Base-by-base conservation (phyloP, 2,113 vertebrate genomes). In the Sander lucioperca region DNA sequence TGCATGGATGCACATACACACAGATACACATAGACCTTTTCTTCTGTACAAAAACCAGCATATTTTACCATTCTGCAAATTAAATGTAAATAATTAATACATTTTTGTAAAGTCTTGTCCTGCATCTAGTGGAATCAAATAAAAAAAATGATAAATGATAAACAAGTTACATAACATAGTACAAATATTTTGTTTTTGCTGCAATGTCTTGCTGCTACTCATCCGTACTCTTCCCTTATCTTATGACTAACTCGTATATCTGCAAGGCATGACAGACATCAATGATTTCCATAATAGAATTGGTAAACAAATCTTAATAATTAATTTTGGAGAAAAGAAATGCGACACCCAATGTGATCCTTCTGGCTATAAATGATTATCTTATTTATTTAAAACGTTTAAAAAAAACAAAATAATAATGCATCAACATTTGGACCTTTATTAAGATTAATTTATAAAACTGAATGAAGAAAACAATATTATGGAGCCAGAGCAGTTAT, bases 381-480 rank as follows among this genome's bases (percentile, higher is more conserved):
- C 39, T 3, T 11, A 10, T 43, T 11, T 43, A 43, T 43, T 43
- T 43, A 43, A 43, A 43, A 43, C 39, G 3, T 43, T 9, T 10
- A n/a, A 39, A 39, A 43, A 36, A 36, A 36, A 36, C 6, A 36
- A 36, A 36, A 36, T 36, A 36, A 73, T 48, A 61, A 70, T 54
- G 51, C 56, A 75, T 57, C 72, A 63, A 48, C 36, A 59, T 84
- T 53, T 77, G 63, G 57, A 69, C 27, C 14, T 61, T 61, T 27
- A 47, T 63, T 36, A 23, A 58, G 58, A 59, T 65, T 65, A 53
- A 77, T 39, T 50, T 16, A 58, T 33, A 2, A 51, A 48, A 30
- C 23, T 45, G 13, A 61, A 39, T 62, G 66, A 69, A 63, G 48
- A 45, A 59, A 68, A 53, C 59, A 21, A n/a, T 27, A 65, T 23